Evolutionary conservation across 2,888 invertebrate genomes (phyloP).

Genomic region (Andrena trimmerana): DNA sequence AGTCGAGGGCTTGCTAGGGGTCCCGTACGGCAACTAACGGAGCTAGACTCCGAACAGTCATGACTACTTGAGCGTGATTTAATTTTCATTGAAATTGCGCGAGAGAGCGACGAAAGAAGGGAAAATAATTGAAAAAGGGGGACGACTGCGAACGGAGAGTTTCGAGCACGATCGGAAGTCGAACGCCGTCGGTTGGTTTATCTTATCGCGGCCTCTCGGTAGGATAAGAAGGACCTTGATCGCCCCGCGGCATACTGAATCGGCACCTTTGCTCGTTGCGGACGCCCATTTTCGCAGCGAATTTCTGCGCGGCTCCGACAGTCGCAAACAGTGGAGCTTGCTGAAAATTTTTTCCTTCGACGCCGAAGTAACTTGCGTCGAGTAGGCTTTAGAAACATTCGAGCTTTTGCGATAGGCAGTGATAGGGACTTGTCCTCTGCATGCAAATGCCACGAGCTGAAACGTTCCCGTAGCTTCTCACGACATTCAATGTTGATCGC

Average conservation of each 20-base stretch:
- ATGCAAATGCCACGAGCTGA: background rate
- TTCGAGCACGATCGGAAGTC: slow-evolving; percentile 78
- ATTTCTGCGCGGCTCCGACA: background rate
- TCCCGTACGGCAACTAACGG: too few species aligned
- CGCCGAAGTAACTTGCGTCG: too few species aligned
- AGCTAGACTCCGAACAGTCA: too few species aligned
- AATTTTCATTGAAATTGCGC: too few species aligned
- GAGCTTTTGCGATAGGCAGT: too few species aligned
- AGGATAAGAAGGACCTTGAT: slow-evolving; percentile 84
- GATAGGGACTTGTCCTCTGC: background rate
- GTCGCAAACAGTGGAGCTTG: too few species aligned
- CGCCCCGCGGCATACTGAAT: slow-evolving; percentile 76
- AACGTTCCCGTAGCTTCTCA: background rate
- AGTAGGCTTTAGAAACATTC: too few species aligned
- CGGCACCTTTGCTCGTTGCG: slow-evolving; percentile 69
- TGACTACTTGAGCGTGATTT: too few species aligned
- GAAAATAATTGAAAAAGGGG: slow-evolving; percentile 11
- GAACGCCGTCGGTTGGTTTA: slow-evolving; percentile 76
- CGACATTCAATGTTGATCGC: background rate
- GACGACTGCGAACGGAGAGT: slow-evolving; percentile 57
- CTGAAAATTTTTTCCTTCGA: too few species aligned
- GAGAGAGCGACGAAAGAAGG: background rate
- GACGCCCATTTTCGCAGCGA: slow-evolving; percentile 34
- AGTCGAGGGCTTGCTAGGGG: too few species aligned
- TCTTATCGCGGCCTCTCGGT: slow-evolving; percentile 81